Conservation (phyloP, 2,888 invertebrate species). For the Dryobotodes eremita region DNA sequence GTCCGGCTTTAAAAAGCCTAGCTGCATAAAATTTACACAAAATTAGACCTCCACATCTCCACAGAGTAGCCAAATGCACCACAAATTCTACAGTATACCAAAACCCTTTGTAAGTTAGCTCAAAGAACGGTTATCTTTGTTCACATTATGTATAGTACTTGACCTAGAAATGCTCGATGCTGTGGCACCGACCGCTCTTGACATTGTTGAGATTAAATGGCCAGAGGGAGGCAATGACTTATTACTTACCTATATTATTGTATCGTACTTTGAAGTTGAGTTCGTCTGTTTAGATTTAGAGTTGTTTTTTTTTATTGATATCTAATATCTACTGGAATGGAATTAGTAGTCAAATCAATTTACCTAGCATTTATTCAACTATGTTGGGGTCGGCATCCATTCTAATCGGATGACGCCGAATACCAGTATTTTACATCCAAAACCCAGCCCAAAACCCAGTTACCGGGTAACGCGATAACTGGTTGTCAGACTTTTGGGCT, state of each 20-base stretch:
- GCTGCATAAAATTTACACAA: too few relatives aligned
- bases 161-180: constrained; percentile 61
- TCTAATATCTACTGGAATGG: background rate
- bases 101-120: constrained; percentile 57
- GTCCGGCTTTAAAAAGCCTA: background rate
- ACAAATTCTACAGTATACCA: constrained; percentile 15
- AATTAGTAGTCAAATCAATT: background rate
- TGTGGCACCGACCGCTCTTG: constrained; percentile 65
- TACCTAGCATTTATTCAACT: background rate
- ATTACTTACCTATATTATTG: constrained; percentile 2
- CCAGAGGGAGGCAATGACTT: constrained; percentile 3
- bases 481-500: too few relatives aligned
- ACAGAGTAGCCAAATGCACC: constrained; percentile 7
- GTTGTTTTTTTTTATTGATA: background rate
- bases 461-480: too few relatives aligned
- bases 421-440: background rate
- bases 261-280: background rate
- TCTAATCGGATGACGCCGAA: background rate
- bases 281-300: background rate
- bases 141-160: constrained; percentile 51
- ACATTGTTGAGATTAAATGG: constrained; percentile 63
- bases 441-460: too few relatives aligned
- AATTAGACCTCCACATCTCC: background rate
- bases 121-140: constrained; percentile 57
- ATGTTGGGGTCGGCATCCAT: background rate